Evolutionary conservation across 92 coral and sea anemone species (phyloP).

Genomic region (Porites divaricata): DNA sequence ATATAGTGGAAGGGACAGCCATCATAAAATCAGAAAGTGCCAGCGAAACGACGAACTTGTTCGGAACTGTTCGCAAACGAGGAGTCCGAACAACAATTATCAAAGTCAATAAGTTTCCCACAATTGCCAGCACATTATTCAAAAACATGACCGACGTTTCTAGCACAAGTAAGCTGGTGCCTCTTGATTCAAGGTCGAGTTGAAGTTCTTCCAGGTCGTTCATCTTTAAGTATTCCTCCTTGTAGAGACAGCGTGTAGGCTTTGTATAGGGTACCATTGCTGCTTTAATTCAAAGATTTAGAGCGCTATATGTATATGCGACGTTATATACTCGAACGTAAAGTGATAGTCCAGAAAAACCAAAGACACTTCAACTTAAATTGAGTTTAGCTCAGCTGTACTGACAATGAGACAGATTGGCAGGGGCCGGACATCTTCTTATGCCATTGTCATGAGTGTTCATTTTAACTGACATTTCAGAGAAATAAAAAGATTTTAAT

Average conservation of each 20-base stretch:
- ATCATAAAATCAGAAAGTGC: constrained; percentile 38
- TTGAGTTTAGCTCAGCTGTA: no score
- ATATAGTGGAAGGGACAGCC: constrained; percentile 15
- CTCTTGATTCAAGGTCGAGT: not conserved
- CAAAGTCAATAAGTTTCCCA: constrained; percentile 40
- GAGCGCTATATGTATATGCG: no score
- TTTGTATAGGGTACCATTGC: not conserved
- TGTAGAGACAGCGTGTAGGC: not conserved
- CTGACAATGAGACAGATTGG: no score
- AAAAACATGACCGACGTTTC: constrained; percentile 28
- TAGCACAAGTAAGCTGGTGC: not conserved
- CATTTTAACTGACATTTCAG: no score
- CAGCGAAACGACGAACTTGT: constrained; percentile 38
- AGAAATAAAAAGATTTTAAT: no score
- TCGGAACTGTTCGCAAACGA: constrained; percentile 40
- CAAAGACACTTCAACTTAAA: no score
- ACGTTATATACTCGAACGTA: no score
- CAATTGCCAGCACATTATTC: constrained; percentile 25
- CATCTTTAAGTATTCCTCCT: constrained; percentile 6
- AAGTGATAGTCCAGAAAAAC: no score
- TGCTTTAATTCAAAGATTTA: no score
- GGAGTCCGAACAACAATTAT: constrained; percentile 9
- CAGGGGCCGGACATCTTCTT: no score
- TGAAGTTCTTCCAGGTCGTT: constrained; percentile 21
- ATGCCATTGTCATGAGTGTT: no score